phyloP scores from a whole-genome alignment of 2,113 vertebrate species.

The Tachysurus fulvidraco region DNA sequence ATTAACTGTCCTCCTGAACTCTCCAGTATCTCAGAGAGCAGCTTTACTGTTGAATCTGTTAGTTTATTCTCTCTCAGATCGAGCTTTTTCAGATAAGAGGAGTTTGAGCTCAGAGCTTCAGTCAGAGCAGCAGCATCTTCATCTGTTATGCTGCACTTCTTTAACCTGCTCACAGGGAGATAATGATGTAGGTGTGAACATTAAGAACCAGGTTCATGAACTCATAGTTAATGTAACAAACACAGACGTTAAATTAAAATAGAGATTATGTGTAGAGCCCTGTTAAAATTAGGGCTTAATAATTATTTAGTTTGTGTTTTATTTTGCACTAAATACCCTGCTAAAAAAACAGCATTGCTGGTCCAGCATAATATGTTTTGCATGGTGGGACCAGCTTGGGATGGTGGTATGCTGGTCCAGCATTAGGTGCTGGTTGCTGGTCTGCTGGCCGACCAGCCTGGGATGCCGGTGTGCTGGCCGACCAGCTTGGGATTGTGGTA shows the following conservation, averaged over 20 bases:
- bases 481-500: too few relatives aligned
- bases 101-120: not conserved
- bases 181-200: not conserved
- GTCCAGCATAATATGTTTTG: too few relatives aligned
- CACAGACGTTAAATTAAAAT: not conserved
- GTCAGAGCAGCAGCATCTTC: not conserved
- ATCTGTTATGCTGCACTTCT: not conserved
- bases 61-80: not conserved
- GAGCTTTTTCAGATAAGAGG: not conserved
- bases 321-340: too few relatives aligned
- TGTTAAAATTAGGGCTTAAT: too few relatives aligned
- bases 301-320: too few relatives aligned
- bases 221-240: not conserved
- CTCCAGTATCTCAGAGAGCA: not conserved
- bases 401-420: too few relatives aligned
- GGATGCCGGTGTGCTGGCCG: too few relatives aligned
- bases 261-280: too few relatives aligned
- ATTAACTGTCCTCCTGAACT: not conserved
- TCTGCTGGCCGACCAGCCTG: too few relatives aligned
- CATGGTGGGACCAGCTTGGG: too few relatives aligned
- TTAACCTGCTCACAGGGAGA: not conserved
- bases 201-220: not conserved
- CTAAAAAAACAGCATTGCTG: too few relatives aligned
- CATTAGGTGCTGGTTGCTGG: too few relatives aligned
- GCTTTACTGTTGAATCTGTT: not conserved